Evolutionary conservation across 2,888 invertebrate genomes (phyloP).

Genomic region (Escarpia spicata): DNA sequence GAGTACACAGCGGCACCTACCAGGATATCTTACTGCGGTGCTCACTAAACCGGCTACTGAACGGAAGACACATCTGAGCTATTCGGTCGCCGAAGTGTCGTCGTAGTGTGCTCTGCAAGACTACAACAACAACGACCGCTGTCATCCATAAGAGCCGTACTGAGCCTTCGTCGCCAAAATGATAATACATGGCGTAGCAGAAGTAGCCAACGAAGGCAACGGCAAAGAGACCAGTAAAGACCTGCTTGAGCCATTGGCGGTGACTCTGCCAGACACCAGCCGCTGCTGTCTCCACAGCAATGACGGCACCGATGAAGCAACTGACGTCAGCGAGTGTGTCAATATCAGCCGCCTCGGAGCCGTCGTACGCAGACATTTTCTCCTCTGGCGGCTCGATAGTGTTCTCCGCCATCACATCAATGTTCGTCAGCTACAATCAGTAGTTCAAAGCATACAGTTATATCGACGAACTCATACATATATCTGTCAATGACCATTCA

Average conservation of each 20-base stretch:
- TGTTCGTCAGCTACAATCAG: neutral
- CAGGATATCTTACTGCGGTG: neutral
- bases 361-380: neutral
- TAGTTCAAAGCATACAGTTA: neutral
- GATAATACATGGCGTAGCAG: slow-evolving; percentile 49
- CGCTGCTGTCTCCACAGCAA: neutral
- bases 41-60: neutral
- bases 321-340: neutral
- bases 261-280: neutral
- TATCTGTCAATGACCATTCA: too few species aligned
- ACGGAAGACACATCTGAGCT: neutral
- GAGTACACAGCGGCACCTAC: neutral
- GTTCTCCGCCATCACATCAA: neutral
- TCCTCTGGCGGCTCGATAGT: neutral
- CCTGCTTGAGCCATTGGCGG: slow-evolving; percentile 21
- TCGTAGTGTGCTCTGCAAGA: slow-evolving; percentile 30
- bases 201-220: slow-evolving; percentile 50
- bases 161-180: slow-evolving; percentile 46
- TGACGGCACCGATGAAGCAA: neutral
- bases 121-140: slow-evolving; percentile 42
- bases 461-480: neutral
- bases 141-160: slow-evolving; percentile 55
- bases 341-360: neutral
- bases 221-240: slow-evolving; percentile 26
- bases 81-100: neutral